Percentiles rank a stretch among this genome's conserved stretches.
Conservation (phyloP, 2,888 invertebrate species). For the Eupithecia insigniata region DNA sequence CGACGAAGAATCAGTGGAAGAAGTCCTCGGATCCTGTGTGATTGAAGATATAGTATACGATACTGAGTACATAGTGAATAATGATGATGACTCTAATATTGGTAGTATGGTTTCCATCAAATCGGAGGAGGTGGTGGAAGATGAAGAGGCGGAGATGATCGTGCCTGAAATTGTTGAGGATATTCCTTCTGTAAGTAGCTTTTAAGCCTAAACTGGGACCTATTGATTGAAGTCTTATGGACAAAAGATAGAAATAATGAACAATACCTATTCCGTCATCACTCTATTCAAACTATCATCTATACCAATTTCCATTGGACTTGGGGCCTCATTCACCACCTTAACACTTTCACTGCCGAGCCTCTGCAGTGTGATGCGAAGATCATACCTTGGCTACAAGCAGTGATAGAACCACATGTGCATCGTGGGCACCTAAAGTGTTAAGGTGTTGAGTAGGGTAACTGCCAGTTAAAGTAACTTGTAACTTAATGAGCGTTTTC, state of each 20-base stretch:
- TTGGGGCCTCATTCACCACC: no score
- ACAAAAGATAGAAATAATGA: not conserved
- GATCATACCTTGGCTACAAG: no score
- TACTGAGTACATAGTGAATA: conserved; percentile 58
- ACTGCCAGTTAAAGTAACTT: no score
- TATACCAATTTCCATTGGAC: no score
- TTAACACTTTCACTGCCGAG: no score
- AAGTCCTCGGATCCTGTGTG: conserved; percentile 57
- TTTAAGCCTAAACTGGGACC: not conserved
- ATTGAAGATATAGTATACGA: conserved; percentile 57
- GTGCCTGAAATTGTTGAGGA: conserved; percentile 55
- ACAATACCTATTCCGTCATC: no score
- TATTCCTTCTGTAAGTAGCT: conserved; percentile 47
- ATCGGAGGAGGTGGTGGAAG: conserved; percentile 60
- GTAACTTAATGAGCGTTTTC: no score
- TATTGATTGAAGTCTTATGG: not conserved
- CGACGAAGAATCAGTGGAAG: conserved; percentile 42
- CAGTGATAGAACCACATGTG: no score
- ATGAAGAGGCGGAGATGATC: conserved; percentile 59
- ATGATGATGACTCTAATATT: conserved; percentile 68
- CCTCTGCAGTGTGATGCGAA: no score
- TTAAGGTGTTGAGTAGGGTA: no score
- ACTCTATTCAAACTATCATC: no score
- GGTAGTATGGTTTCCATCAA: conserved; percentile 72
- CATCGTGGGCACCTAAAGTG: no score